Percentiles rank a stretch among this genome's conserved stretches.
Evolutionary conservation across 2,113 vertebrate genomes (phyloP).

Genomic region (Hirundichthys speculiger): DNA sequence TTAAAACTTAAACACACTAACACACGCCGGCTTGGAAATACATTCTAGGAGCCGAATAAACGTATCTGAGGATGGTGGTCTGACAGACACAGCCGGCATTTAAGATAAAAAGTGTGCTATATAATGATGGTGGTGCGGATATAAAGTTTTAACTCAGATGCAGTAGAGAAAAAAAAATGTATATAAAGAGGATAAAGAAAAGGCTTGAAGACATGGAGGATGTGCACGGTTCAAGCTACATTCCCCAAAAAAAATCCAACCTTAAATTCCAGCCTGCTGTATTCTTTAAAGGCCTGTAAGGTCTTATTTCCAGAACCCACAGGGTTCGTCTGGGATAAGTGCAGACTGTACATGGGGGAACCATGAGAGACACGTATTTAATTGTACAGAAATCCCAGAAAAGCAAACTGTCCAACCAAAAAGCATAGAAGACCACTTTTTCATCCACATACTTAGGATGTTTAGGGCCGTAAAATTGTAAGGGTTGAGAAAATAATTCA

Average conservation of each 20-base stretch:
- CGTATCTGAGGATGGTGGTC: conserved; percentile 90
- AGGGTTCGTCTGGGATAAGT: conserved; percentile 61
- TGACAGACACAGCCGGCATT: conserved; percentile 90
- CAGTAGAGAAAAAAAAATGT: conserved; percentile 65
- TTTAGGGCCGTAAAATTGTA: conserved; percentile 43
- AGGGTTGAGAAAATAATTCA: conserved; percentile 49
- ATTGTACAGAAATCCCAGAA: conserved; percentile 64
- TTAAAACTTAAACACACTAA: conserved; percentile 35
- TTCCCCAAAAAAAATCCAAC: conserved; percentile 57
- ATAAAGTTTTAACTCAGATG: conserved; percentile 65
- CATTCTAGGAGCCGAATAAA: conserved; percentile 93
- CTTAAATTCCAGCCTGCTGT: conserved; percentile 22
- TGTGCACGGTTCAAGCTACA: conserved; percentile 24
- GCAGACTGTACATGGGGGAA: conserved; percentile 50
- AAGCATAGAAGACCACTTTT: conserved; percentile 39
- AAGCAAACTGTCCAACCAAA: conserved; percentile 49
- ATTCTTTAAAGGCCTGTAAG: conserved; percentile 26
- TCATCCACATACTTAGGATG: conserved; percentile 47
- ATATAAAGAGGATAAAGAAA: conserved; percentile 80
- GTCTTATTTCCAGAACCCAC: conserved; percentile 51
- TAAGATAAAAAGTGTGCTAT: conserved; percentile 85
- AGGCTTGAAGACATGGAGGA: conserved; percentile 51
- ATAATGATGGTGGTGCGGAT: conserved; percentile 32
- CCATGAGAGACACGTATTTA: conserved; percentile 54
- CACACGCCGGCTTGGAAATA: too few species aligned